phyloP scores from a whole-genome alignment of 2,113 vertebrate species.

The Mungos mungo region DNA sequence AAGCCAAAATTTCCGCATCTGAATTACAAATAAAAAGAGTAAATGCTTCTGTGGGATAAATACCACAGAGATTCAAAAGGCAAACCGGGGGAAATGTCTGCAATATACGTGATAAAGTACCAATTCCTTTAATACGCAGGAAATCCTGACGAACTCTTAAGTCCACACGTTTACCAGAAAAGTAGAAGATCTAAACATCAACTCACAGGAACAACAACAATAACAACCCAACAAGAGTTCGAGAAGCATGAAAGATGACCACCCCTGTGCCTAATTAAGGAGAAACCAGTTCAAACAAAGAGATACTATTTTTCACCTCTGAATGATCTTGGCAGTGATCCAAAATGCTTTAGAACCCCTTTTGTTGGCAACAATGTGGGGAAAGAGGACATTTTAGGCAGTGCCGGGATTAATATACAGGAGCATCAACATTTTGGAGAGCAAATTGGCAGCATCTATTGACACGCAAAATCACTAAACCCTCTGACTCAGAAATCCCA shows the following conservation, averaged over 20 bases:
- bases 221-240: background rate
- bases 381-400: background rate
- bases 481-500: background rate
- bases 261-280: background rate
- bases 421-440: background rate
- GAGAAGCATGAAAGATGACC: background rate
- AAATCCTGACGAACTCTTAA: background rate
- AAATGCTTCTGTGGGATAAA: background rate
- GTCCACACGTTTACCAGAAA: background rate
- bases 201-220: background rate
- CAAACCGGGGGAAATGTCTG: background rate
- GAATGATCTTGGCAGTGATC: background rate
- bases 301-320: background rate
- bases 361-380: background rate
- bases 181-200: background rate
- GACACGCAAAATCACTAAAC: background rate
- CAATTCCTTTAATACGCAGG: background rate
- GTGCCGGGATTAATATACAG: background rate
- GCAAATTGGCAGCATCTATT: background rate
- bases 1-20: background rate
- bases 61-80: background rate
- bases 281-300: background rate
- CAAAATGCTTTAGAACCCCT: background rate
- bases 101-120: background rate
- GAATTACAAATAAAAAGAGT: background rate